phyloP scores from a whole-genome alignment of 1,140 invertebrate species.

The Euura lappo region DNA sequence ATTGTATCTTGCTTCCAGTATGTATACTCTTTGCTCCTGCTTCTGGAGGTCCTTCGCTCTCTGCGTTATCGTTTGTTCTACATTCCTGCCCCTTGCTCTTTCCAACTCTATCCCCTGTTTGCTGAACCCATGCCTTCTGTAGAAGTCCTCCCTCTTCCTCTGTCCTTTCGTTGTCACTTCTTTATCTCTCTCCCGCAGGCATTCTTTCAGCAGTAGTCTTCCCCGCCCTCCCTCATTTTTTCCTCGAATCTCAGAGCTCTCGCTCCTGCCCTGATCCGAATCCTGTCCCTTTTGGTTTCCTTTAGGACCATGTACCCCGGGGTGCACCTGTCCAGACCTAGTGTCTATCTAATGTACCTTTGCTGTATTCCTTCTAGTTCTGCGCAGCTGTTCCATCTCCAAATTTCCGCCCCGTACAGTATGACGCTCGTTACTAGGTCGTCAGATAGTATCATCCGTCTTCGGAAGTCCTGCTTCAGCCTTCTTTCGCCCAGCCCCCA shows the following conservation, averaged over 20 bases:
- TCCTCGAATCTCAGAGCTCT: slow-evolving; percentile 10
- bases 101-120: background rate
- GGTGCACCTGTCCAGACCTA: slow-evolving; percentile 2
- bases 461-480: slow-evolving; percentile 11
- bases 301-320: slow-evolving; percentile 1
- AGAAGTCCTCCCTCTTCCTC: background rate
- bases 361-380: slow-evolving; percentile 9
- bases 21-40: too few species aligned
- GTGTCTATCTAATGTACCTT: slow-evolving; percentile 16
- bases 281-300: slow-evolving; percentile 10
- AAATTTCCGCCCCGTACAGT: background rate
- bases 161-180: background rate
- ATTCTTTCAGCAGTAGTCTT: slow-evolving; percentile 8
- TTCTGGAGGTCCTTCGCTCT: too few species aligned
- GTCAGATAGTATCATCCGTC: slow-evolving; percentile 12
- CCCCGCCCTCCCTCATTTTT: background rate
- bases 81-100: background rate
- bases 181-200: slow-evolving; percentile 5
- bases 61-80: background rate
- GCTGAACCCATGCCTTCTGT: background rate
- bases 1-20: too few species aligned
- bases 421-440: slow-evolving; percentile 9
- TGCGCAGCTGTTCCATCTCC: slow-evolving; percentile 13
- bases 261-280: background rate
- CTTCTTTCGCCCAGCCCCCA: slow-evolving; percentile 15